Evolutionary conservation across 2,797 vertebrate genomes (phyloP).

Genomic region (Podarcis siculus): DNA sequence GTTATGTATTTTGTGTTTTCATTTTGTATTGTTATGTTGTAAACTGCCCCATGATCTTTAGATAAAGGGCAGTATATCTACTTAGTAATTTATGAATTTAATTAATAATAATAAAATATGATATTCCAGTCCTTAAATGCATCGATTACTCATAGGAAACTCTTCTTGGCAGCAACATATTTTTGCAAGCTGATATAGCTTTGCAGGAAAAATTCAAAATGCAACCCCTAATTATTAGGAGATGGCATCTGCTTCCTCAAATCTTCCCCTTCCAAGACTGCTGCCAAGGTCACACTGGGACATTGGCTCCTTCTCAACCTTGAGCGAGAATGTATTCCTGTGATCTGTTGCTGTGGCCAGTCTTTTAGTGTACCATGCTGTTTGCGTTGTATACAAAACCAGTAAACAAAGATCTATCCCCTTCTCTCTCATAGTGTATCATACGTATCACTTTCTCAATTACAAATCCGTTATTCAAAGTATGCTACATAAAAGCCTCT

Average conservation of each 20-base stretch:
- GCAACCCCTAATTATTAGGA: no score
- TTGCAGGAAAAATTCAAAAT: background rate
- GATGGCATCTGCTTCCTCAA: no score
- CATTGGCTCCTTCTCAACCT: background rate
- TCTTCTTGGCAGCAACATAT: background rate
- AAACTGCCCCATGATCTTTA: no score
- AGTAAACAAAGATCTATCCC: background rate
- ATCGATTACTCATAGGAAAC: background rate
- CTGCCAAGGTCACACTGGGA: no score
- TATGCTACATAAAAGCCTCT: background rate
- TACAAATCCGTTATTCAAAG: background rate
- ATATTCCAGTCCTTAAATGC: background rate
- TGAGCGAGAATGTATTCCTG: background rate
- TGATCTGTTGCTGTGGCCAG: background rate
- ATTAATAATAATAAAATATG: no score
- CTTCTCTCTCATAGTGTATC: background rate
- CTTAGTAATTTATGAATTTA: no score
- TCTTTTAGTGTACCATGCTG: background rate
- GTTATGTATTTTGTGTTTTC: no score
- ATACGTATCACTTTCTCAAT: background rate
- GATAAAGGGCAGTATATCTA: no score
- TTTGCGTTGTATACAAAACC: background rate
- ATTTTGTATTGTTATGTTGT: no score
- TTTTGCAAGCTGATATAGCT: background rate
- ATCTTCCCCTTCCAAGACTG: background rate